These are phyloP conservation scores for Lordiphosa stackelbergi DNA, from an alignment of 1,140 invertebrate genomes.

Conservation along the genomic window DNA sequence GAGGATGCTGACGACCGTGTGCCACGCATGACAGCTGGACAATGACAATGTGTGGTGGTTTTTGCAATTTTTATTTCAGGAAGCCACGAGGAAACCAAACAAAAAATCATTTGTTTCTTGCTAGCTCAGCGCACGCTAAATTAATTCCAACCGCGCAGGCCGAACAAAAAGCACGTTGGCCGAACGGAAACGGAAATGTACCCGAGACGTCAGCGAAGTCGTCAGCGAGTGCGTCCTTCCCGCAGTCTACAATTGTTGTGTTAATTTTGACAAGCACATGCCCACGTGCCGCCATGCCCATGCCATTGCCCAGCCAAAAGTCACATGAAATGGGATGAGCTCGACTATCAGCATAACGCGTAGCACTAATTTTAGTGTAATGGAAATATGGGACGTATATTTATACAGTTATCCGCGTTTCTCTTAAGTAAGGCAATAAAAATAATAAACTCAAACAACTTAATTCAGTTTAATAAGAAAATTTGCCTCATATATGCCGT, in stretches of 20 bases:
- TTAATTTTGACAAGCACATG: conserved; percentile 72
- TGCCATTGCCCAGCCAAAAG: neutral
- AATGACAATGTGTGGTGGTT: conserved; percentile 52
- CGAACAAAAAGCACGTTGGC: conserved; percentile 64
- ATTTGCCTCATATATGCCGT: no score
- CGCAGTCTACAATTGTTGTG: conserved; percentile 68
- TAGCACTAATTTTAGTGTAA: no score
- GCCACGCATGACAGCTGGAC: conserved; percentile 73
- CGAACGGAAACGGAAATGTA: conserved; percentile 71
- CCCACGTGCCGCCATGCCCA: conserved; percentile 48
- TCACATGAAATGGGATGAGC: neutral
- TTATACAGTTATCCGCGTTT: no score
- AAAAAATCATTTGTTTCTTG: conserved; percentile 72
- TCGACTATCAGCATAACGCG: neutral
- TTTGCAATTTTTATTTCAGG: conserved; percentile 53
- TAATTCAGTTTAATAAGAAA: no score
- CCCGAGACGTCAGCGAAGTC: conserved; percentile 69
- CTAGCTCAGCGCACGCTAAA: conserved; percentile 72
- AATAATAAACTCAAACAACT: no score
- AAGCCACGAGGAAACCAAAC: conserved; percentile 51
- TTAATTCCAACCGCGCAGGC: conserved; percentile 65
- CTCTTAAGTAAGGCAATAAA: no score
- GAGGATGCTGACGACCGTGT: conserved; percentile 28
- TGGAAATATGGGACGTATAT: no score
- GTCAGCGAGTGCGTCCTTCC: no score